Percentiles rank a stretch among this genome's conserved stretches.
Conservation (phyloP, 2,113 vertebrate species). For the Bujurquina vittata region DNA sequence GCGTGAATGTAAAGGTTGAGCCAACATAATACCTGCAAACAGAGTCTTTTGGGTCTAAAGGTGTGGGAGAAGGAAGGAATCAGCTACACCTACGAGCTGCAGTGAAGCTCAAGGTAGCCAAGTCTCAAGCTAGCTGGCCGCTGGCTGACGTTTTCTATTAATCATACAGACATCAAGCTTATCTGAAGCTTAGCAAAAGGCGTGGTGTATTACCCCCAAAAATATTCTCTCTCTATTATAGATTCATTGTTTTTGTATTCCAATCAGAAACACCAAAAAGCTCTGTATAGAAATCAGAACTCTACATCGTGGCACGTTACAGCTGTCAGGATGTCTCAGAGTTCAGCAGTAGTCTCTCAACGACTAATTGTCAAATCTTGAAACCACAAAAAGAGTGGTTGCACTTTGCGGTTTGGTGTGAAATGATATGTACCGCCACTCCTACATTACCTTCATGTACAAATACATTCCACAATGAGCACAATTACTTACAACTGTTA, state of each 20-base stretch:
- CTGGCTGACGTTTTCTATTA: neutral
- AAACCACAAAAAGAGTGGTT: slow-evolving; percentile 23
- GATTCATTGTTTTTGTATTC: neutral
- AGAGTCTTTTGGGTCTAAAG: neutral
- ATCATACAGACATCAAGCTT: neutral
- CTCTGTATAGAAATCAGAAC: slow-evolving; percentile 1
- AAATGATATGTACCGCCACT: slow-evolving; percentile 42
- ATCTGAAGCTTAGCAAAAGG: neutral
- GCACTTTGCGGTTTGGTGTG: slow-evolving; percentile 19
- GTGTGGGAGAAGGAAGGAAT: neutral
- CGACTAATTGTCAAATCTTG: slow-evolving; percentile 27
- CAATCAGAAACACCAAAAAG: neutral
- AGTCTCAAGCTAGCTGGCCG: neutral
- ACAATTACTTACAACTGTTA: slow-evolving; percentile 50
- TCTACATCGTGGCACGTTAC: slow-evolving; percentile 32
- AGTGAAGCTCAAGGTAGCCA: neutral
- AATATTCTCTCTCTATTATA: neutral
- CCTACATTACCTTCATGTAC: slow-evolving; percentile 50
- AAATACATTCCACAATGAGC: slow-evolving; percentile 59
- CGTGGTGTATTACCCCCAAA: neutral
- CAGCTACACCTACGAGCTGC: neutral
- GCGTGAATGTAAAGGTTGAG: slow-evolving; percentile 9
- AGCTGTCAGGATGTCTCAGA: slow-evolving; percentile 23
- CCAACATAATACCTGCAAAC: neutral
- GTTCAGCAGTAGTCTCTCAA: slow-evolving; percentile 45